Base-by-base conservation (phyloP, 2,113 vertebrate species). In the Spermophilus dauricus region DNA sequence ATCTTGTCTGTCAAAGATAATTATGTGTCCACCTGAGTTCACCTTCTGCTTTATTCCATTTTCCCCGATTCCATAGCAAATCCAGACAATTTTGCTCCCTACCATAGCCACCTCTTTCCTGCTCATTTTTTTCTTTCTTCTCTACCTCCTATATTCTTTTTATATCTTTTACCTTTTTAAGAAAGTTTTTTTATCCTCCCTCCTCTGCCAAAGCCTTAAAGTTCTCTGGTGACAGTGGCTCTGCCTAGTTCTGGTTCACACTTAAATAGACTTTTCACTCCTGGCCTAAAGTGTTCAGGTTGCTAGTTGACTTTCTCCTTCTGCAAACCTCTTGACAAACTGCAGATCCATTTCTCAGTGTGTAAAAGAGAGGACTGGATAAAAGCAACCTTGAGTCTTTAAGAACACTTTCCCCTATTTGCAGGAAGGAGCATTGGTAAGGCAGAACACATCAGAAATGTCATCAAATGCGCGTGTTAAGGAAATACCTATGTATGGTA, bases 81-180 rank as follows among this genome's bases (percentile, higher is more conserved):
- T 91, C 26, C 14, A 86, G 85, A 53, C 61, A 45, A 8, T 72
- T 91, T 86, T n/a, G 56, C 67, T 95, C 91, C 72, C 69, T 95
- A 61, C n/a, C 37, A 61, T 37, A 37, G 48, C 42, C n/a, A 37
- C 8, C 24, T 91, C n/a, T 89, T 58, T 72, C 20, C 34, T 86
- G 26, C 65, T 96, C n/a, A 34, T 96, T 85, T 82, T 10, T 30
- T 58, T 63, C 5, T 70, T 51, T 69, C 53, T 92, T 72, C 61
- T 78, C 63, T 82, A 3, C 22, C 24, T 82, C 20, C 13, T 86
- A 77, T 86, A 26, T 86, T 86, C 42, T 95, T 89, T 82, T 84
- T 93, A 6, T 72, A 42, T 73, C 16, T 65, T n/a, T 32, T 58
- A 65, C 28, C 32, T 58, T 61, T 67, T 22, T 37, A 30, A 7